Percentiles rank a stretch among this genome's conserved stretches.
Evolutionary conservation across 2,113 vertebrate genomes (phyloP).

Genomic region (Aptenodytes patagonicus): DNA sequence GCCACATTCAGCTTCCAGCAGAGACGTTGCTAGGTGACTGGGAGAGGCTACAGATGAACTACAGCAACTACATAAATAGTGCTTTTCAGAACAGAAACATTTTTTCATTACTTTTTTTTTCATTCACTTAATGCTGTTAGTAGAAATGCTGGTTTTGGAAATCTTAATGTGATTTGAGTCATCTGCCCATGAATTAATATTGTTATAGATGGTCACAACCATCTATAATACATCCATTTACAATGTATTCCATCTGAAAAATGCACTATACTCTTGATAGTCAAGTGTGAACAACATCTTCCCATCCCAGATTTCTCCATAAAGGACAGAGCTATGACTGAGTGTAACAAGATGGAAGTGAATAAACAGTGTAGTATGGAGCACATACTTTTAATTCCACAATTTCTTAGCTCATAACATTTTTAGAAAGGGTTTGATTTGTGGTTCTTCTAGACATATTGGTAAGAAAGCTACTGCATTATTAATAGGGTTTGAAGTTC

Average conservation of each 20-base stretch:
- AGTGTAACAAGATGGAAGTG: not conserved
- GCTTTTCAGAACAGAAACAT: not conserved
- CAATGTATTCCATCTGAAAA: not conserved
- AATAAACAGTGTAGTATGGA: not conserved
- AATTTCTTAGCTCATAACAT: not conserved
- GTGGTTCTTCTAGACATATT: not conserved
- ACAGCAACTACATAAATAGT: not conserved
- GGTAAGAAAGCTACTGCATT: not conserved
- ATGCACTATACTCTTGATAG: not conserved
- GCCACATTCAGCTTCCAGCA: not conserved
- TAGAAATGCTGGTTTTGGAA: not conserved
- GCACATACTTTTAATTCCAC: not conserved
- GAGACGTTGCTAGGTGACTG: not conserved
- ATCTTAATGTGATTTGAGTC: not conserved
- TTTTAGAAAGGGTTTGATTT: not conserved
- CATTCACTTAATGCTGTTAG: not conserved
- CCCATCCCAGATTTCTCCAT: not conserved
- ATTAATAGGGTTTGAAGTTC: not conserved
- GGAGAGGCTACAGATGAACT: not conserved
- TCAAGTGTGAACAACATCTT: not conserved
- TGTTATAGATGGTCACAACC: not conserved
- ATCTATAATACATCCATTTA: not conserved
- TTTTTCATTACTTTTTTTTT: not conserved
- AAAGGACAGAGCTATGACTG: not conserved
- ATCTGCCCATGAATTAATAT: not conserved